Conservation (phyloP, 2,113 vertebrate species). For the Prochilodus magdalenae region DNA sequence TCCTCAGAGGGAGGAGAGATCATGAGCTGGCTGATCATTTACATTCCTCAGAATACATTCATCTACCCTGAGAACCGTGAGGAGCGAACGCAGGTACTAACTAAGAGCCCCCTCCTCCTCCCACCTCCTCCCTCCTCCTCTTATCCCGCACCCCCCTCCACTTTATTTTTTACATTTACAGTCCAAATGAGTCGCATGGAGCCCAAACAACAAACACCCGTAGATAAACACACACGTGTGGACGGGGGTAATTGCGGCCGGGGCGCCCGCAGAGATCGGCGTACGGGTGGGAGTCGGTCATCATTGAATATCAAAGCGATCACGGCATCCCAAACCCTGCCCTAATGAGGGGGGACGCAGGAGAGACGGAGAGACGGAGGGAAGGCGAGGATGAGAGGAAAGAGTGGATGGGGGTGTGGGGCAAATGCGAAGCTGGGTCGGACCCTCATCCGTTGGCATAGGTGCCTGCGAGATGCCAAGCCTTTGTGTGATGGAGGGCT, state of each 20-base stretch:
- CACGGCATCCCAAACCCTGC: slow-evolving; percentile 71
- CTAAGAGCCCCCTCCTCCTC: too few species aligned
- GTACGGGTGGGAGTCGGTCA: slow-evolving; percentile 77
- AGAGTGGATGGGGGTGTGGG: background rate
- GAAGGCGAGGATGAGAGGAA: slow-evolving; percentile 2
- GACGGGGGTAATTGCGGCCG: slow-evolving; percentile 58
- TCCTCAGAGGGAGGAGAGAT: background rate
- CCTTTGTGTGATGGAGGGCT: slow-evolving; percentile 66
- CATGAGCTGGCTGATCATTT: background rate
- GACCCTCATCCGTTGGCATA: slow-evolving; percentile 60
- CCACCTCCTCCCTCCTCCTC: too few species aligned
- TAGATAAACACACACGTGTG: background rate
- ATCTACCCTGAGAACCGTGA: too few species aligned
- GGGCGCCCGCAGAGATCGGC: slow-evolving; percentile 68
- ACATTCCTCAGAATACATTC: slow-evolving; percentile 21
- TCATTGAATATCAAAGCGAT: slow-evolving; percentile 81
- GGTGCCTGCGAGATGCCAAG: slow-evolving; percentile 68
- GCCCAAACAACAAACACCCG: background rate
- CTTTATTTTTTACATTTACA: background rate
- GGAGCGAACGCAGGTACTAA: too few species aligned
- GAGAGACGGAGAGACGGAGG: slow-evolving; percentile 6
- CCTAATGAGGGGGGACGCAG: slow-evolving; percentile 70
- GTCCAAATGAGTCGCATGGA: background rate
- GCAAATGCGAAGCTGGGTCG: slow-evolving; percentile 7
- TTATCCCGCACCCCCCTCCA: too few species aligned